phyloP scores from a whole-genome alignment of 2,888 invertebrate genomes.

The Tetranychus piercei region DNA sequence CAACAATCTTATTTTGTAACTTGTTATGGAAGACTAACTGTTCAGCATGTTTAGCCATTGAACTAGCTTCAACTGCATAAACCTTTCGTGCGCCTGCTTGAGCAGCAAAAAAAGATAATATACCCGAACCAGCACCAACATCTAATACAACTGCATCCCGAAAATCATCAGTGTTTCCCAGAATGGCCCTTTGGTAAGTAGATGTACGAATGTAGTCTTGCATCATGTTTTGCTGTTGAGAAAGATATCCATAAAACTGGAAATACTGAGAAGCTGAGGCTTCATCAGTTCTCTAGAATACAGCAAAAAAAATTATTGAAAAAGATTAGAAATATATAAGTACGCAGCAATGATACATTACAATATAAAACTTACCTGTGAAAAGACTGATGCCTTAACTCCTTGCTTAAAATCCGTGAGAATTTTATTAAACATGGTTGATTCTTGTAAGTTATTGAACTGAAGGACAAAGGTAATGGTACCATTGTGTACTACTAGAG shows the following conservation, averaged over 20 bases:
- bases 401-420: conserved; percentile 24
- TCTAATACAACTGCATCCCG: conserved; percentile 63
- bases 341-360: background rate
- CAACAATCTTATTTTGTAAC: conserved; percentile 64
- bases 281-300: conserved; percentile 70
- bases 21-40: conserved; percentile 71
- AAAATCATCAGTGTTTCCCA: conserved; percentile 80
- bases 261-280: conserved; percentile 90
- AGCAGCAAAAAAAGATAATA: conserved; percentile 90
- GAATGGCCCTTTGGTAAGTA: conserved; percentile 90
- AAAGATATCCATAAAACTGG: conserved; percentile 91
- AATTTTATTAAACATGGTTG: conserved; percentile 17
- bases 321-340: background rate
- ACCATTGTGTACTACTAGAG: conserved; percentile 25
- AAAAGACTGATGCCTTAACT: conserved; percentile 19
- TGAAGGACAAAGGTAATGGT: conserved; percentile 21
- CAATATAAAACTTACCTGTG: conserved; percentile 5
- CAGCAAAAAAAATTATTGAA: background rate
- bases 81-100: conserved; percentile 92
- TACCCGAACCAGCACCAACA: conserved; percentile 96
- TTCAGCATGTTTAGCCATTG: conserved; percentile 91
- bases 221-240: conserved; percentile 99
- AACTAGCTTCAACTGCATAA: conserved; percentile 97
- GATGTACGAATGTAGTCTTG: conserved; percentile 96
- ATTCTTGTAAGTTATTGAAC: conserved; percentile 21